Base-by-base conservation (phyloP, 2,113 vertebrate species). In the Pao palembangensis region DNA sequence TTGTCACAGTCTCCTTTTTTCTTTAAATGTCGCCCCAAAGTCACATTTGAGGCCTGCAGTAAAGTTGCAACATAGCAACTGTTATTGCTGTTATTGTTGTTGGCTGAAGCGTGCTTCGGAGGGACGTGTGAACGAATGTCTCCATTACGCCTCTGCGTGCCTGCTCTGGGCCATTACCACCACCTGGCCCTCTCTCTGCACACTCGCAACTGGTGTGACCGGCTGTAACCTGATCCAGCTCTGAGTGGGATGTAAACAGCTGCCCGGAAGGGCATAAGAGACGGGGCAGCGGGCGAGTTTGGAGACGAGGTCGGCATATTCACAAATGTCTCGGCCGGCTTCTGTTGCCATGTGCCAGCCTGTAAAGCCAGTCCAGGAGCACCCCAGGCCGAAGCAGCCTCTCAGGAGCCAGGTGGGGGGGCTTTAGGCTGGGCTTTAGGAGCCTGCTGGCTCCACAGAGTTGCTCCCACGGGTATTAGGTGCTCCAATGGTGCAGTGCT, bases 381-480 rank as follows among this genome's bases (percentile, higher is more conserved):
- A 5, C 61, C 21, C 56, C 55, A 34, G 60, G 52, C 25, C 62
- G 65, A 47, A 70, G 66, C 75, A 58, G 67, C 67, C 69, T 71
- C 59, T 69, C 66, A 51, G 61, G 48, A 54, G 78, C 68, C 67
- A 74, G 56, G 51, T 66, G 19, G 20, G 14, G 34, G 34, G 34
- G 34, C 34, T 8, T 38, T 38, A 38, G 34, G 34, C 34, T 11
- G 34, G 8, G 74, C 67, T 74, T 73, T 71, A 57, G 56, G 48
- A 73, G 58, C 55, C 54, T 16, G 18, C 50, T 71, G 78, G 68
- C 80, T 82, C 65, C 31, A 13, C 64, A 19, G 43, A 52, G 34
- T 70, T 50, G 71, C 69, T 89, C 86, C 88, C 86, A 89, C 83
- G 80, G 78, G 82, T 87, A 85, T 88, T 89, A 85, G 82, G 70